Conservation (phyloP, 2,888 invertebrate species). For the Gortyna flavago region DNA sequence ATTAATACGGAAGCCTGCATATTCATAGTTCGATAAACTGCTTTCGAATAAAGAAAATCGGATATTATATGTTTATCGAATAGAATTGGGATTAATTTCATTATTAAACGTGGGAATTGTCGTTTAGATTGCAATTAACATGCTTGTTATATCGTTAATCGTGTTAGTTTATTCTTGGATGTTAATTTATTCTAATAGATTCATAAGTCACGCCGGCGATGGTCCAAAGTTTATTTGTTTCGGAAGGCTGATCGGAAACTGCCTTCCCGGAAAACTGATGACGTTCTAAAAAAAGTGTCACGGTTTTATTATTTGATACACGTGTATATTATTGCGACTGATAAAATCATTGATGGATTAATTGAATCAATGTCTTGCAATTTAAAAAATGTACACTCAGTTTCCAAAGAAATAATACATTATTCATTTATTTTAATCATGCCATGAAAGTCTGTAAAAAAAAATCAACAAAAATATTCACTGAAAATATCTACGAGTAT, state of each 20-base stretch:
- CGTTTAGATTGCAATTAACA: constrained; percentile 62
- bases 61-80: constrained; percentile 48
- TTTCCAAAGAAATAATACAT: not conserved
- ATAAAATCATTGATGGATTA: not conserved
- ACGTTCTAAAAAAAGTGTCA: constrained; percentile 21
- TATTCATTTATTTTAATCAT: too few relatives aligned
- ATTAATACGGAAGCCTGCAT: constrained; percentile 63
- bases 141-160: constrained; percentile 54
- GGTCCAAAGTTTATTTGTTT: constrained; percentile 39
- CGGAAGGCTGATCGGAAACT: constrained; percentile 62
- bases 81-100: constrained; percentile 53
- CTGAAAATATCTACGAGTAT: not conserved
- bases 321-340: not conserved
- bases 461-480: not conserved
- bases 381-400: too few relatives aligned
- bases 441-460: not conserved
- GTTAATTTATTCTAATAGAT: constrained; percentile 66
- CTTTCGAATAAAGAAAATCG: constrained; percentile 50
- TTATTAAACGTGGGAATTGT: constrained; percentile 70
- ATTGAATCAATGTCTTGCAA: not conserved
- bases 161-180: constrained; percentile 39
- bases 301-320: constrained; percentile 21
- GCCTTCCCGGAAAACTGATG: constrained; percentile 48
- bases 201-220: constrained; percentile 64
- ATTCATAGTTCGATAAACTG: constrained; percentile 61